Conservation (phyloP, 2,113 vertebrate species). For the Oreochromis tanganicae region DNA sequence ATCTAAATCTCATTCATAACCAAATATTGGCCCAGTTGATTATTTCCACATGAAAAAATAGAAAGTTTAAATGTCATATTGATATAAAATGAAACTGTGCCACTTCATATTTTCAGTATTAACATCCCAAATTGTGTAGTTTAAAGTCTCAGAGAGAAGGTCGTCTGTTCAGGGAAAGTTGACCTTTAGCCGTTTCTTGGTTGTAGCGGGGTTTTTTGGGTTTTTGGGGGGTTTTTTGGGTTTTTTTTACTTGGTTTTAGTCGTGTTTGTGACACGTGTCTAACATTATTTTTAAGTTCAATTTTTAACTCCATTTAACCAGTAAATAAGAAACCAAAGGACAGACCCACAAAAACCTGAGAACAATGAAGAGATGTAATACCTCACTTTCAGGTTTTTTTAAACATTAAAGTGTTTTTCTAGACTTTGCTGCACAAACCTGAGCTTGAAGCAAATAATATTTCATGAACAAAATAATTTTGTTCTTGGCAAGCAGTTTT, state of each 20-base stretch:
- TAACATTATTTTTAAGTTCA: accelerated
- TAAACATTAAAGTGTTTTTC: neutral
- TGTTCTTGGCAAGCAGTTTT: neutral
- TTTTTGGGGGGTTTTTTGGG: no score
- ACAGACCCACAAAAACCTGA: neutral
- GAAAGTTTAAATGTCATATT: accelerated
- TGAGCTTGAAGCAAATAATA: neutral
- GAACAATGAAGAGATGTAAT: neutral
- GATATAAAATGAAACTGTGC: neutral
- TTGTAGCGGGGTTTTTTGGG: neutral
- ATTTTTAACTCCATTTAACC: neutral
- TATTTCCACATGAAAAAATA: neutral
- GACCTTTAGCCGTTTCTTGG: neutral
- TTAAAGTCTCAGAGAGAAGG: neutral
- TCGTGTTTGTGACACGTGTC: neutral
- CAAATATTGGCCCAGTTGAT: neutral
- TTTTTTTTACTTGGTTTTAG: neutral
- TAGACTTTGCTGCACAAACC: no score
- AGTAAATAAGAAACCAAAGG: neutral
- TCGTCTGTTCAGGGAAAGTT: accelerated
- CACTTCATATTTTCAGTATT: neutral
- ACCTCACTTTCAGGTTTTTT: neutral
- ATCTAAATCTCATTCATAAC: neutral
- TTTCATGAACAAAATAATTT: neutral
- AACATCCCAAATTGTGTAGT: neutral